Percentiles rank a stretch among this genome's conserved stretches.
phyloP scores from a whole-genome alignment of 2,797 vertebrate genomes.

The Chloroceryle inda region DNA sequence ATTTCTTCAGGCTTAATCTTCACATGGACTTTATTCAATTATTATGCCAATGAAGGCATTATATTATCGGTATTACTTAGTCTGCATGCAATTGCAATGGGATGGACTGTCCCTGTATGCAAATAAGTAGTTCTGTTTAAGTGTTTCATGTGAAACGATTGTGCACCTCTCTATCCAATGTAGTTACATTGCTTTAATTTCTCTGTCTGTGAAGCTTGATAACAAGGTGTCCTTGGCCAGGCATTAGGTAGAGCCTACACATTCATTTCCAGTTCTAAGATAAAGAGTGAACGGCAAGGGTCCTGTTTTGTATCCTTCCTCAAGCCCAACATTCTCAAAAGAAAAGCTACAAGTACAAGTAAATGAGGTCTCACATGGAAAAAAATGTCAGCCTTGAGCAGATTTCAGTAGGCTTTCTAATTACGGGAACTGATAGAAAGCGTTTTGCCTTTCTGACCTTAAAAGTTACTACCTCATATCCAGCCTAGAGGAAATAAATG shows the following conservation, averaged over 20 bases:
- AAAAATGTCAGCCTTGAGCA: neutral
- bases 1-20: neutral
- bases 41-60: neutral
- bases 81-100: neutral
- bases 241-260: neutral
- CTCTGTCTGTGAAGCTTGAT: neutral
- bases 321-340: neutral
- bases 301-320: neutral
- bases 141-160: neutral
- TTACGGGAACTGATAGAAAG: neutral
- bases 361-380: neutral
- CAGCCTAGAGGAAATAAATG: neutral
- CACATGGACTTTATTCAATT: neutral
- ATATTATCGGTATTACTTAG: neutral
- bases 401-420: neutral
- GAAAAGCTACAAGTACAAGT: neutral
- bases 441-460: neutral
- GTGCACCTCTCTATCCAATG: neutral
- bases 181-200: neutral
- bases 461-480: neutral
- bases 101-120: neutral
- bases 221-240: neutral
- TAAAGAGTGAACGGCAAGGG: neutral
- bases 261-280: neutral
- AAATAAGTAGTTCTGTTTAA: neutral